Conservation (phyloP, 1,140 invertebrate species). For the Hylaeus volcanicus region DNA sequence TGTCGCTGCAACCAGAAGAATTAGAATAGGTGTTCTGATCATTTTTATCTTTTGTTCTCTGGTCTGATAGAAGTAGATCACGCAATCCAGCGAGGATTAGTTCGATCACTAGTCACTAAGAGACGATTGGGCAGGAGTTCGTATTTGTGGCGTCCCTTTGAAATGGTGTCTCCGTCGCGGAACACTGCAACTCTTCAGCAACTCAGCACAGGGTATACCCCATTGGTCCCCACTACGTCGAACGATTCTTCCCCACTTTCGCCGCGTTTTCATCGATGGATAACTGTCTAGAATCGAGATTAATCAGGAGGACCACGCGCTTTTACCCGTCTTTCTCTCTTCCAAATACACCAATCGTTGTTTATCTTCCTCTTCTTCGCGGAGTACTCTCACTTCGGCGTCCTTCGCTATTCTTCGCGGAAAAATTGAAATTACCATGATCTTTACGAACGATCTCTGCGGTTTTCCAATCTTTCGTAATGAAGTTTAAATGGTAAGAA, state of each 20-base stretch:
- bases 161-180: slow-evolving; percentile 68
- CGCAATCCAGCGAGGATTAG: not conserved
- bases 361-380: slow-evolving; percentile 43
- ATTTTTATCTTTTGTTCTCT: slow-evolving; percentile 53
- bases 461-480: slow-evolving; percentile 22
- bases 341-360: not conserved
- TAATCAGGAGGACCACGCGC: slow-evolving; percentile 43
- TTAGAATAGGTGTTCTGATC: slow-evolving; percentile 63
- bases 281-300: slow-evolving; percentile 62
- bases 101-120: slow-evolving; percentile 48
- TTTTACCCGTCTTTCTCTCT: slow-evolving; percentile 62
- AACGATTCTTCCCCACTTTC: slow-evolving; percentile 76
- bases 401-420: slow-evolving; percentile 42
- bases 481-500: too few relatives aligned
- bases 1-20: slow-evolving; percentile 63
- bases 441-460: not conserved
- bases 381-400: slow-evolving; percentile 47
- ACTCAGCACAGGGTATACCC: slow-evolving; percentile 73
- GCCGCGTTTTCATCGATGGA: slow-evolving; percentile 67
- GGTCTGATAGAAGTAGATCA: not conserved
- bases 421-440: slow-evolving; percentile 42
- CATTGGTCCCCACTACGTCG: slow-evolving; percentile 70
- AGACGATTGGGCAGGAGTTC: slow-evolving; percentile 1
- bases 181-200: slow-evolving; percentile 70
- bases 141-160: slow-evolving; percentile 69